Evolutionary conservation across 92 coral and sea anemone genomes (phyloP), one percentile per base, ranked within the genome.

Genomic region (Parazoanthus darwini): DNA sequence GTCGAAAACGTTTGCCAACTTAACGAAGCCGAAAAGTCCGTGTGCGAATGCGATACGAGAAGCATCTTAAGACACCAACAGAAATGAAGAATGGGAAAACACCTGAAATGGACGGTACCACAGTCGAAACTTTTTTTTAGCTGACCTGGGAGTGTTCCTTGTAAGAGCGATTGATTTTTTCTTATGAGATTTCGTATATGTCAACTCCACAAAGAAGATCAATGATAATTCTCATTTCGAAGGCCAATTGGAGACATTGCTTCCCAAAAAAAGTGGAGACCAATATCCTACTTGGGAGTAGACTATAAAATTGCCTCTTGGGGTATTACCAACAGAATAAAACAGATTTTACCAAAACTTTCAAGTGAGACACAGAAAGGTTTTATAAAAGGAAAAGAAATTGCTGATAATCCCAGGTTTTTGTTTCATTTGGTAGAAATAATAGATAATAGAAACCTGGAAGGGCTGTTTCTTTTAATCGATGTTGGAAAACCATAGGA

Each of bases 11-110:
- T 73, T n/a, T 8, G 58, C 29, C 25, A 86, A 37, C 70, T 86
- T 51, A 86, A 43, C 18, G 38, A 71, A 42, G 82, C 76, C 50
- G 89, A 77, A 42, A 86, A 15, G 25, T 46, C 16, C 63, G 29
- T 26, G 10, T 86, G 88, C 54, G 79, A 84, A 71, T 83, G 90
- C 90, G 78, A 77, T 50, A 65, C 74, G 78, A 37, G 90, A 88
- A 79, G 63, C 84, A 58, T 78, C 33, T 29, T 29, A 29, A 29
- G 33, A 29, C 33, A 29, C 33, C 33, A 29, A 29, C 33, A 29
- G 33, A 29, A 29, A 29, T 29, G 33, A 29, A 29, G 33, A 29
- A 29, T 78, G n/a, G 76, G 79, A 82, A 82, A 82, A 51, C 74
- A 22, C 54, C 74, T 82, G 86, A 75, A 73, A 80, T 80, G 33